Base-by-base conservation (phyloP, 2,888 invertebrate genomes). In the Panzeria rudis region DNA sequence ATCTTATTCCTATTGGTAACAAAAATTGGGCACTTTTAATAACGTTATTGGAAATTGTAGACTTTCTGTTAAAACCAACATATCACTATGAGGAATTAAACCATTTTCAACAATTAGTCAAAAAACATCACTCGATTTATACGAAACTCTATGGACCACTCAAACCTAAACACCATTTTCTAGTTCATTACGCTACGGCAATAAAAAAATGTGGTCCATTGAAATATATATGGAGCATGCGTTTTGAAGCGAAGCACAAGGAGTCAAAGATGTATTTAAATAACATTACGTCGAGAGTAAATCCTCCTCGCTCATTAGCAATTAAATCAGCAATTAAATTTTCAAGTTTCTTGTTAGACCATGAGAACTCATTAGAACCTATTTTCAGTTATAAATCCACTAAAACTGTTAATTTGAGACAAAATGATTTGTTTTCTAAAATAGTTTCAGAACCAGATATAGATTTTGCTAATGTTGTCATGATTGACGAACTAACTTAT, bases 161-260 rank as follows among this genome's bases (percentile, higher is more conserved):
- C 20, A 62, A 62, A 15, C 62, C 62, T 13, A 62, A 62, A 25
- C 56, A 56, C 23, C 56, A 56, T 56, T 56, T 56, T 56, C 13
- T 56, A 20, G 23, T 54, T 23, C 52, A 54, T 9, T 54, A 54
- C 52, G 20, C 52, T 54, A 23, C 25, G 0, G 56, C 56, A 56
- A 56, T 56, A 11, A 32, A 59, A n/a, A 32, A 32, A 59, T 59
- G 59, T 32, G 32, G n/a, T 32, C 17, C 59, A 32, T 32, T 56
- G 3, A 56, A 56, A n/a, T 56, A n/a, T 56, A n/a, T 32, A 7
- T 56, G 56, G 56, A 25, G 29, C 8, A 32, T 56, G 25, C 56
- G 29, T 32, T 56, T 56, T 9, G 56, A 52, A 11, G 56, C 56
- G n/a, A 56, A 56, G 13, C 56, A 29, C 15, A 56, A 56, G 7